Percentiles rank a stretch among this genome's conserved stretches.
These are phyloP conservation scores for Megaustenia siamemsis DNA, from an alignment of 2,888 invertebrate genomes.

Conservation along the genomic window DNA sequence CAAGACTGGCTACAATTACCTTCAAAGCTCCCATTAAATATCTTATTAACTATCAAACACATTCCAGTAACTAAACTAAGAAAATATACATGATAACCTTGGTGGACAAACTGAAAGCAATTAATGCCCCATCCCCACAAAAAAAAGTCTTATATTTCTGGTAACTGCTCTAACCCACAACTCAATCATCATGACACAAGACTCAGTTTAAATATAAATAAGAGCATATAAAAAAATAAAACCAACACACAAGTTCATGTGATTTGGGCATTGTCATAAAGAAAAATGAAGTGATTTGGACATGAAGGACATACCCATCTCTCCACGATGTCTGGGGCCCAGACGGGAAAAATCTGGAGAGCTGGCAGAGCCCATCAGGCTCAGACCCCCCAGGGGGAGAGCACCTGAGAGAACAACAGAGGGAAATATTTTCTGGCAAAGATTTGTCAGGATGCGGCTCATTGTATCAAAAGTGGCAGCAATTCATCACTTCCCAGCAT, in stretches of 20 bases:
- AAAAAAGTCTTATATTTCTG: too few species aligned
- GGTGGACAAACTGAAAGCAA: too few species aligned
- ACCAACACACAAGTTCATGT: neutral
- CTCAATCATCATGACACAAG: constrained; percentile 20
- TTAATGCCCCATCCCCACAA: too few species aligned
- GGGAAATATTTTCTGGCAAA: constrained; percentile 27
- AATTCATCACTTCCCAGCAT: neutral
- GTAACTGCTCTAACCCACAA: neutral
- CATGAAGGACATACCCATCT: constrained; percentile 46
- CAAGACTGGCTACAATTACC: too few species aligned
- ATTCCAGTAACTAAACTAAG: too few species aligned
- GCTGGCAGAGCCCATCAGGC: constrained; percentile 78
- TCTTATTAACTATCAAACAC: too few species aligned
- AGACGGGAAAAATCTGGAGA: constrained; percentile 76
- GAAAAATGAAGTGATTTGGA: constrained; percentile 4
- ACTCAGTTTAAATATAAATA: neutral
- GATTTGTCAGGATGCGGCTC: neutral
- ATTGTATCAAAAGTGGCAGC: neutral
- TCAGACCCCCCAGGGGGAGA: constrained; percentile 45
- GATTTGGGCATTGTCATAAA: constrained; percentile 10
- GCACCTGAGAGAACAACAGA: constrained; percentile 46
- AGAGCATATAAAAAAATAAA: neutral
- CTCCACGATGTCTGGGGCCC: constrained; percentile 39
- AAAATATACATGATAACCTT: too few species aligned
- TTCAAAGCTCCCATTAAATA: too few species aligned